Evolutionary conservation across 2,888 invertebrate species (phyloP).

Genomic region (Mythimna lalbum): DNA sequence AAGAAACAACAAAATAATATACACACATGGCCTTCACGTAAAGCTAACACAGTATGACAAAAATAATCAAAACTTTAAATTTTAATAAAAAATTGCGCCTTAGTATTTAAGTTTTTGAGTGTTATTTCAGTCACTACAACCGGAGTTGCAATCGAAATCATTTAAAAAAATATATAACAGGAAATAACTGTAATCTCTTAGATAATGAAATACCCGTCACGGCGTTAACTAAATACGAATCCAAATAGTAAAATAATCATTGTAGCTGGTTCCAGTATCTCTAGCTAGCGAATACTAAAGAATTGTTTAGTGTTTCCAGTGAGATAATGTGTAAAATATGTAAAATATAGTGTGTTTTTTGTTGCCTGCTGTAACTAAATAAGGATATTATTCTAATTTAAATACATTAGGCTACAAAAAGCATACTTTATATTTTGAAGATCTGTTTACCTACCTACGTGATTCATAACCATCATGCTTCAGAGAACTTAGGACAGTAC

Average conservation of each 20-base stretch:
- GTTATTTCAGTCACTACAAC: too few relatives aligned
- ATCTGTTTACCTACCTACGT: too few relatives aligned
- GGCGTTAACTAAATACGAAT: neutral
- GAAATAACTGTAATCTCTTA: neutral
- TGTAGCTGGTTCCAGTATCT: neutral
- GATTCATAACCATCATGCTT: too few relatives aligned
- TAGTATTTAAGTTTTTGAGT: neutral
- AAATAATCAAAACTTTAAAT: neutral
- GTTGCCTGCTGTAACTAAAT: too few relatives aligned
- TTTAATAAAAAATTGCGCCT: neutral
- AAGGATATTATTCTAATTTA: too few relatives aligned
- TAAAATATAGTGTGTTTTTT: neutral
- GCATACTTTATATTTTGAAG: too few relatives aligned
- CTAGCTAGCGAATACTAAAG: too few relatives aligned
- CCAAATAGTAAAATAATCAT: neutral
- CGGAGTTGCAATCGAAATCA: neutral
- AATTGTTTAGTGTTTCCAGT: neutral
- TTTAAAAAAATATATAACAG: neutral
- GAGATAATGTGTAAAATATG: constrained; percentile 1
- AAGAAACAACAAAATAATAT: too few relatives aligned
- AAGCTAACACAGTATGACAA: neutral
- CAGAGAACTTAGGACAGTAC: too few relatives aligned
- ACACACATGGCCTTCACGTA: neutral
- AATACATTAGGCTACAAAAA: too few relatives aligned
- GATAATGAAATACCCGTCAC: neutral